Conservation (phyloP, 23 tunicate species). For the Phallusia fumigata region DNA sequence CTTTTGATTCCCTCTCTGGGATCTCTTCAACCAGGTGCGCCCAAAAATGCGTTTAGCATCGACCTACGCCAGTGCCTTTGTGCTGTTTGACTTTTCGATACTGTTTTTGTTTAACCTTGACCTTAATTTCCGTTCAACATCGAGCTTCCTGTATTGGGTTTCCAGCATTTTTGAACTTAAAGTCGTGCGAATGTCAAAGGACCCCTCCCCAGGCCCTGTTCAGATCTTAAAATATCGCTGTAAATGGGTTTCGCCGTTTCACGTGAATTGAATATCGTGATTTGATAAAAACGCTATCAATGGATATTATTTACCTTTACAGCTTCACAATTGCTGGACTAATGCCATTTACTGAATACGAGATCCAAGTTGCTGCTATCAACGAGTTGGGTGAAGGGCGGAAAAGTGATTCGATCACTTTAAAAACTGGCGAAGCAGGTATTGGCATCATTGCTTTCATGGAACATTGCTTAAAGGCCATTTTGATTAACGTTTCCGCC, state of each 20-base stretch:
- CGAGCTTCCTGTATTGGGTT: not conserved
- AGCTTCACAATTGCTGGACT: constrained; percentile 68
- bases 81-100: not conserved
- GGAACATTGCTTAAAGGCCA: too few relatives aligned
- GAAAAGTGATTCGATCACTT: constrained; percentile 32
- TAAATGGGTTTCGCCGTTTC: too few relatives aligned
- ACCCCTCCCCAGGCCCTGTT: too few relatives aligned
- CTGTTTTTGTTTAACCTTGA: not conserved
- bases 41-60: not conserved
- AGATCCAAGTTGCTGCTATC: constrained; percentile 58
- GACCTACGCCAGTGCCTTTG: not conserved
- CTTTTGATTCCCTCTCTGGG: constrained; percentile 19
- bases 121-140: not conserved
- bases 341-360: constrained; percentile 63
- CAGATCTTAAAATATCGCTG: too few relatives aligned
- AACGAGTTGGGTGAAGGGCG: constrained; percentile 73
- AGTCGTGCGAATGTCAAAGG: too few relatives aligned
- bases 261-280: too few relatives aligned
- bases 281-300: too few relatives aligned
- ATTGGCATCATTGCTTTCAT: not conserved
- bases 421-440: constrained; percentile 80
- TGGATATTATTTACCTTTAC: not conserved
- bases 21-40: constrained; percentile 57
- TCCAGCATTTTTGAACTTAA: not conserved
- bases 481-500: too few relatives aligned